These are phyloP conservation scores for Lagorchestes hirsutus DNA, from an alignment of 2,797 vertebrate genomes.

Conservation along the genomic window DNA sequence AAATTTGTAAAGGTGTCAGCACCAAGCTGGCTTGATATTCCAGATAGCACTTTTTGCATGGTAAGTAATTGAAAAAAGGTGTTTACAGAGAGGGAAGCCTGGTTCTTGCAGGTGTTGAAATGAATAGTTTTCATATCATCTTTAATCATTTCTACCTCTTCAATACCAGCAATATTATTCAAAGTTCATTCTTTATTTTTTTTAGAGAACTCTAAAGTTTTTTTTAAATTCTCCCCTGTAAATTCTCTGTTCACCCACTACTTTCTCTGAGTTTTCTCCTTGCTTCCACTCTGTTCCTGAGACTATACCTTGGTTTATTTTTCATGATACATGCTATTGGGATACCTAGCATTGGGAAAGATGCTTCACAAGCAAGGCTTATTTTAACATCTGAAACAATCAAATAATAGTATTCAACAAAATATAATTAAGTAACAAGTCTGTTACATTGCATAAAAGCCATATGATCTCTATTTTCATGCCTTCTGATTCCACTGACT, in stretches of 20 bases:
- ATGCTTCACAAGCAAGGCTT: background rate
- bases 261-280: slow-evolving; percentile 98
- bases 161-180: slow-evolving; percentile 98
- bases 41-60: slow-evolving; percentile 99
- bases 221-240: slow-evolving; percentile 96
- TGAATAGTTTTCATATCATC: slow-evolving; percentile 98
- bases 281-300: background rate
- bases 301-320: background rate
- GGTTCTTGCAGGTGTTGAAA: slow-evolving; percentile 99
- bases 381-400: background rate
- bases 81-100: slow-evolving; percentile 97
- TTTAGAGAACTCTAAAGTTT: slow-evolving; percentile 98
- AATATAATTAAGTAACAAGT: background rate
- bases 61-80: slow-evolving; percentile 96
- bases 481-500: background rate
- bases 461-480: background rate
- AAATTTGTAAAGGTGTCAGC: slow-evolving; percentile 98
- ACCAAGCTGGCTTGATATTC: slow-evolving; percentile 98
- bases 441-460: background rate
- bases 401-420: background rate
- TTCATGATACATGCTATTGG: background rate
- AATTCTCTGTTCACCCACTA: slow-evolving; percentile 98
- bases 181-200: slow-evolving; percentile 92
- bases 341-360: background rate
- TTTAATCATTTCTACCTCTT: slow-evolving; percentile 99